Percentiles rank a stretch among this genome's conserved stretches.
phyloP scores from a whole-genome alignment of 2,113 vertebrate species.

The Setophaga coronata region DNA sequence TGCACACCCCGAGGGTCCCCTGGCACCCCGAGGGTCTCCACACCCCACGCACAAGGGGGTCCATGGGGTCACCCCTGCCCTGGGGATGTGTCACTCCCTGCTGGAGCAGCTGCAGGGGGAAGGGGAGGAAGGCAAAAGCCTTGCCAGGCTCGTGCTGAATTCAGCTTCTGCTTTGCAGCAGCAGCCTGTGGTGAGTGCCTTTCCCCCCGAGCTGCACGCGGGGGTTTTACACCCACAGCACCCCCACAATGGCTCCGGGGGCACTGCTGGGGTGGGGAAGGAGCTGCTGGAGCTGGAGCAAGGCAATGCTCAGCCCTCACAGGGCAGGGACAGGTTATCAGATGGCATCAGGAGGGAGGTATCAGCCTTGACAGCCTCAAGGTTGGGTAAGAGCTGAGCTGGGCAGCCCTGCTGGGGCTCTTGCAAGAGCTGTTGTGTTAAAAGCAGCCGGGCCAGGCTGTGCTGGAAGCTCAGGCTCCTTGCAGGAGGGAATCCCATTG shows the following conservation, averaged over 20 bases:
- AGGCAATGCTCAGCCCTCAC: not conserved
- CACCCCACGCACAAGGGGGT: no score
- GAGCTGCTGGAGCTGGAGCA: not conserved
- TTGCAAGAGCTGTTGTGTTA: not conserved
- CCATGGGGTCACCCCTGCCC: rapidly evolving
- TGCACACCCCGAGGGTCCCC: not conserved
- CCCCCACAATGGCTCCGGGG: rapidly evolving
- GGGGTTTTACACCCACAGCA: rapidly evolving
- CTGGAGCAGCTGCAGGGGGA: rapidly evolving
- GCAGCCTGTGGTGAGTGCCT: not conserved
- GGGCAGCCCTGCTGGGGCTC: not conserved
- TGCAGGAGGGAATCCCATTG: not conserved
- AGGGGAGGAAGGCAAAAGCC: not conserved
- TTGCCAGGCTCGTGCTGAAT: rapidly evolving
- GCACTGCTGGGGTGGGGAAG: rapidly evolving
- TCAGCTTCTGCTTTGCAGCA: constrained; percentile 33
- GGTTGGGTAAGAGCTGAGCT: not conserved
- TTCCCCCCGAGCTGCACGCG: not conserved
- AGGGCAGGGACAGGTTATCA: not conserved
- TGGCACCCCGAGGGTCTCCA: not conserved
- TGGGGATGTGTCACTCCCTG: rapidly evolving
- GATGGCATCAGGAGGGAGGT: not conserved
- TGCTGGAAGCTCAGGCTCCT: not conserved
- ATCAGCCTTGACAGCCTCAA: not conserved
- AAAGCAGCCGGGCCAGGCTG: rapidly evolving